phyloP scores from a whole-genome alignment of 2,888 invertebrate species.

The Trisateles emortualis region DNA sequence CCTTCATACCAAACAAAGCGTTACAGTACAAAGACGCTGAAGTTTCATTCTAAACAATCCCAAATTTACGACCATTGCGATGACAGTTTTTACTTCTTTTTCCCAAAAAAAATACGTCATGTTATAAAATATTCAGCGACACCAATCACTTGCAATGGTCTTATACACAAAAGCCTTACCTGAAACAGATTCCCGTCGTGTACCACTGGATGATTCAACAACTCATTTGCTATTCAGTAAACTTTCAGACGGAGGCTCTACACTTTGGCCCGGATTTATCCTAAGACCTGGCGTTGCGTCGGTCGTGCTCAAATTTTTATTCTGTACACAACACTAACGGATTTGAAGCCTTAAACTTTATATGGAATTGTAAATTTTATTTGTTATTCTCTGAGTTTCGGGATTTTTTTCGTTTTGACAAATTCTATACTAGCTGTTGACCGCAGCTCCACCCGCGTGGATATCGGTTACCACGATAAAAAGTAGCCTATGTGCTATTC shows the following conservation, averaged over 20 bases:
- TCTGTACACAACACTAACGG: slow-evolving; percentile 43
- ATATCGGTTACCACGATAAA: no score
- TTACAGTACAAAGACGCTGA: slow-evolving; percentile 11
- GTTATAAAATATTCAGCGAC: slow-evolving; percentile 12
- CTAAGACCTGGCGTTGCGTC: slow-evolving; percentile 42
- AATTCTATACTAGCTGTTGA: no score
- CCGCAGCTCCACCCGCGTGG: no score
- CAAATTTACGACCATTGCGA: neutral
- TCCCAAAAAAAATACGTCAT: neutral
- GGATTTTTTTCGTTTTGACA: no score
- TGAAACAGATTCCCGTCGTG: slow-evolving; percentile 15
- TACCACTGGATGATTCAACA: slow-evolving; percentile 28
- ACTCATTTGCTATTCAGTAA: slow-evolving; percentile 49
- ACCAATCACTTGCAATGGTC: slow-evolving; percentile 9
- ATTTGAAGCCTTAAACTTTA: slow-evolving; percentile 18
- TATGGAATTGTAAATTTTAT: slow-evolving; percentile 1
- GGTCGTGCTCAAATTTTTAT: slow-evolving; percentile 49
- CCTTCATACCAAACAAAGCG: no score
- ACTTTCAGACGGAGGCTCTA: slow-evolving; percentile 30
- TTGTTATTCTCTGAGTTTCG: no score
- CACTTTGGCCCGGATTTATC: slow-evolving; percentile 33
- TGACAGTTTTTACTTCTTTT: slow-evolving; percentile 19
- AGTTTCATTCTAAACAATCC: no score
- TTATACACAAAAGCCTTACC: slow-evolving; percentile 7
- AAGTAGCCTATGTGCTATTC: no score